Evolutionary conservation across 2,797 vertebrate species (phyloP), one percentile per base, ranked within the genome.

Genomic region (Mycteria americana): DNA sequence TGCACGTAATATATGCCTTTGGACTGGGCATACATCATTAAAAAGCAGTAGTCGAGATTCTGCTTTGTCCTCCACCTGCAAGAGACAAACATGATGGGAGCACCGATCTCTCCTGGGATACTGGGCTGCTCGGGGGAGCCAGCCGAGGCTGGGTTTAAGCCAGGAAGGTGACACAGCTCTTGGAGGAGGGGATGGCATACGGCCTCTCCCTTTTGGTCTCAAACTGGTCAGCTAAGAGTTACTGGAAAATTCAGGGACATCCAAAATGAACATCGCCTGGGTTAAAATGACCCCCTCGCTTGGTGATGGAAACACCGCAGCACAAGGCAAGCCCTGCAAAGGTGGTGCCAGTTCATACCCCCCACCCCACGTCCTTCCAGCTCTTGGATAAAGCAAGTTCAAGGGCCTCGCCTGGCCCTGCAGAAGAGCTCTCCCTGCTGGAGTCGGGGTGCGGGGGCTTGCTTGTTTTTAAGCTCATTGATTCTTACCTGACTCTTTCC

Each of bases 21-120:
- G 95, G 99, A 98, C 97, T 99, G 99, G 24, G 99, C 99, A 18
- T 99, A 99, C 99, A 99, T 99, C 99, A 99, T 99, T 97, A 99
- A 98, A 98, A 99, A 99, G 96, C 99, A 99, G 97, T 99, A 99
- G 96, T 99, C 99, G 70, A 99, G 98, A 98, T 99, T 99, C 98
- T 99, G 99, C 97, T 99, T 99, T 16, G 99, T 99, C 92, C 99
- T 98, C 99, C 99, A 99, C 97, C 99, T 99, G 98, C 92, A 92
- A 97, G 79, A 97, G 50, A 97, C 67, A 85, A 93, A 82, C 51
- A 24, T 0, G 10, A 56, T 57, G 67, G 56, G 23, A 85, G 37
- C 0, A 0, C 13, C 0, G 1, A 31, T 25, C 24, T 54, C 69
- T 57, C 53, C 63, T 9, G 39, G 35, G 48, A 57, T 2, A 12